These are phyloP conservation scores for Excalfactoria chinensis DNA, from an alignment of 2,113 vertebrate species.

Conservation along the genomic window DNA sequence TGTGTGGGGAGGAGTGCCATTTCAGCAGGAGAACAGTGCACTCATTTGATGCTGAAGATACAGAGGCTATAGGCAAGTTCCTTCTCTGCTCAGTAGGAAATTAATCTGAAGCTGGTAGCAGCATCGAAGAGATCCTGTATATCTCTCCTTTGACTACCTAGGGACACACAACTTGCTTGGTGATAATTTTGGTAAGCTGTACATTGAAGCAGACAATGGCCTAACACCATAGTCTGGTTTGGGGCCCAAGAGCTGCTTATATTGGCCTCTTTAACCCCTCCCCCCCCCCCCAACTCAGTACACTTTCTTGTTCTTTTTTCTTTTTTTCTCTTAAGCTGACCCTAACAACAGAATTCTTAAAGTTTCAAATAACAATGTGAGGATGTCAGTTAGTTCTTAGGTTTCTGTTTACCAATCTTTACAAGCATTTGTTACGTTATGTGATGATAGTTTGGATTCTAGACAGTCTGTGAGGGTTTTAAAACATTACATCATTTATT, in stretches of 20 bases:
- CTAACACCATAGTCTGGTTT: background rate
- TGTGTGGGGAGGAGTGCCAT: background rate
- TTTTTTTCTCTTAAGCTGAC: background rate
- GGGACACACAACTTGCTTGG: background rate
- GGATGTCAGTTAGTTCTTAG: background rate
- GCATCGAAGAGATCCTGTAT: background rate
- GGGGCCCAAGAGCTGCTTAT: background rate
- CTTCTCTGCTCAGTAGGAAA: background rate
- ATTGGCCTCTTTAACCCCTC: fast-evolving
- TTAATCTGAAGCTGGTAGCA: background rate
- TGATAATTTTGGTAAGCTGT: background rate
- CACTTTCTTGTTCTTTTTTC: background rate
- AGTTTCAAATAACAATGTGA: background rate
- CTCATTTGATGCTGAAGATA: background rate
- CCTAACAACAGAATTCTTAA: background rate
- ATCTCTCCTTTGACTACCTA: background rate
- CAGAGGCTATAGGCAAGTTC: background rate
- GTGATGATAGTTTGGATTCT: background rate
- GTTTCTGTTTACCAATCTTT: conserved; percentile 1
- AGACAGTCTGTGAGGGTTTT: background rate
- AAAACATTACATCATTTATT: conserved; percentile 45
- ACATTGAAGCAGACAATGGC: background rate
- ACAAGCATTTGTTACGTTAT: background rate
- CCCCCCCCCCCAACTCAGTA: background rate
- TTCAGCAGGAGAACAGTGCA: background rate